Evolutionary conservation across 2,113 vertebrate genomes (phyloP).

Genomic region (Ammodytes marinus): DNA sequence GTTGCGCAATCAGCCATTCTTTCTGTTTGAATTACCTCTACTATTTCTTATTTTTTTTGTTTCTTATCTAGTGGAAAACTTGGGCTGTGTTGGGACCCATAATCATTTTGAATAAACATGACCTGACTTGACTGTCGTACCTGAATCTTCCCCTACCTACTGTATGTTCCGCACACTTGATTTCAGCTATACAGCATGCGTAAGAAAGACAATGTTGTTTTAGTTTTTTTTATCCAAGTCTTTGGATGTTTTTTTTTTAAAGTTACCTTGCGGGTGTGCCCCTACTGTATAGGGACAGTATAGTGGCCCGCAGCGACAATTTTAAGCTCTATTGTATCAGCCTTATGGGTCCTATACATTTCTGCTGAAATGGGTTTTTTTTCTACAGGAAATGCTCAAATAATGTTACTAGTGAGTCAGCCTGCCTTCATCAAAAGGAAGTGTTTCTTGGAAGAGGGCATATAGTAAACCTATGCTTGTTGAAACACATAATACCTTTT

Average conservation of each 20-base stretch:
- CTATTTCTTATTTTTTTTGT: not conserved
- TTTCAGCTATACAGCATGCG: not conserved
- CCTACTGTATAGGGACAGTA: not conserved
- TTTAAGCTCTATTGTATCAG: not conserved
- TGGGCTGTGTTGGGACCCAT: not conserved
- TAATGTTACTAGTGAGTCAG: not conserved
- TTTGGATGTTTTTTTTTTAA: not conserved
- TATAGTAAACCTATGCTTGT: not conserved
- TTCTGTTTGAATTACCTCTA: not conserved
- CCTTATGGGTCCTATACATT: not conserved
- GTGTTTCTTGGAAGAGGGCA: not conserved
- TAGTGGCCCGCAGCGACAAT: not conserved
- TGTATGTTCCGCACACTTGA: not conserved
- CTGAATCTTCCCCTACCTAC: not conserved
- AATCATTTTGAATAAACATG: not conserved
- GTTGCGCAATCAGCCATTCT: not conserved
- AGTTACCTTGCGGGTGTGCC: not conserved
- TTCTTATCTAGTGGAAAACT: accelerated
- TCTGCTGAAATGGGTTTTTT: not conserved
- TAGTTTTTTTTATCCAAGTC: not conserved
- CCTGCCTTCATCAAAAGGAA: not conserved
- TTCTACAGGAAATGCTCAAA: too few species aligned
- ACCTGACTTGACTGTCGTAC: not conserved
- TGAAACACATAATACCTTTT: not conserved
- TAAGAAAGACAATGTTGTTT: too few species aligned